Evolutionary conservation across 1,140 invertebrate species (phyloP).

Genomic region (Drosophila navojoa): DNA sequence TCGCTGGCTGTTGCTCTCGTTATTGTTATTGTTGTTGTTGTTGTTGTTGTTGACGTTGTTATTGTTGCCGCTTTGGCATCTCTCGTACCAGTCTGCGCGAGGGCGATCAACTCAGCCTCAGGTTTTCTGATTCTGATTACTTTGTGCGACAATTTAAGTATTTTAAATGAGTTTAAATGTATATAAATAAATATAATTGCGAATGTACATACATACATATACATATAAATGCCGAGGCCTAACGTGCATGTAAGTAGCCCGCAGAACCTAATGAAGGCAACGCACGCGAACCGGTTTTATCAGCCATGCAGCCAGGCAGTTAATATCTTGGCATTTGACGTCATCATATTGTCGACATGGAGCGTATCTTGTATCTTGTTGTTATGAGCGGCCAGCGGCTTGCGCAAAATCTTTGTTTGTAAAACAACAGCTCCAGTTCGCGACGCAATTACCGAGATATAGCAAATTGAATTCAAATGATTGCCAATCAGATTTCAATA

Average conservation of each 20-base stretch:
- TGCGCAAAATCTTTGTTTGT: conserved; percentile 26
- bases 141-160: conserved; percentile 49
- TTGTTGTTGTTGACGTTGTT: conserved; percentile 28
- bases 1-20: conserved; percentile 16
- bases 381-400: conserved; percentile 11
- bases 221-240: background rate
- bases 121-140: conserved; percentile 56
- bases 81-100: conserved; percentile 69
- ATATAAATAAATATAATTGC: background rate
- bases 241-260: conserved; percentile 5
- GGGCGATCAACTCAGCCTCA: conserved; percentile 71
- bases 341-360: conserved; percentile 38
- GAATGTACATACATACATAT: conserved; percentile 2
- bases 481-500: conserved; percentile 59
- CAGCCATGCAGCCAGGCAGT: conserved; percentile 22
- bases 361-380: conserved; percentile 32
- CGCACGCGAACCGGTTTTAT: conserved; percentile 63
- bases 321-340: conserved; percentile 49
- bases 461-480: conserved; percentile 34
- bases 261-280: conserved; percentile 46
- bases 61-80: conserved; percentile 34
- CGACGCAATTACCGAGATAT: conserved; percentile 38
- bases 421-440: conserved; percentile 52
- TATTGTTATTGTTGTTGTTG: conserved; percentile 33
- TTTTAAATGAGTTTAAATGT: conserved; percentile 27